These are phyloP conservation scores for Agonum fuliginosum DNA, from an alignment of 2,888 invertebrate species.

Conservation along the genomic window DNA sequence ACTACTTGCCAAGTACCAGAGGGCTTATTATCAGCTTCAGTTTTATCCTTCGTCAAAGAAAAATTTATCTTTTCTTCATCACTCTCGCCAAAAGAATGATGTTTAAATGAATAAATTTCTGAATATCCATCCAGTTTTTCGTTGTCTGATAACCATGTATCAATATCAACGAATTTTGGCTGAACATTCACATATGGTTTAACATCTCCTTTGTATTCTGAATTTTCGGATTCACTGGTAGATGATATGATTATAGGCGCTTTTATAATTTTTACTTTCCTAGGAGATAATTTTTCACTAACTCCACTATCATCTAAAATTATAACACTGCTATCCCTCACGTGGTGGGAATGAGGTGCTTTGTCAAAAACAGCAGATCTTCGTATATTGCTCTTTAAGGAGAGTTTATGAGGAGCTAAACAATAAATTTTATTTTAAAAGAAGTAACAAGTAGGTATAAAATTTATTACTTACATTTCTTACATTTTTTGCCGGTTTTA, in stretches of 20 bases:
- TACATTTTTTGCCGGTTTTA: constrained; percentile 64
- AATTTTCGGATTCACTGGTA: constrained; percentile 35
- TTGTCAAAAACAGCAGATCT: constrained; percentile 66
- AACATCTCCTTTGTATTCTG: constrained; percentile 4
- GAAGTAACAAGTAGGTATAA: background rate
- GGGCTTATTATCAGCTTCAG: constrained; percentile 5
- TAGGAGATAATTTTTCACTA: constrained; percentile 60
- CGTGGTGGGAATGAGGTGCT: constrained; percentile 53
- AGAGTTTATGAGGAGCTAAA: constrained; percentile 67
- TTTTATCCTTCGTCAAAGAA: constrained; percentile 1
- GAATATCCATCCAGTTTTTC: constrained; percentile 53
- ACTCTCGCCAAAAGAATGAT: constrained; percentile 46
- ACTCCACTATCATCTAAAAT: constrained; percentile 58
- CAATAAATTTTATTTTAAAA: constrained; percentile 30
- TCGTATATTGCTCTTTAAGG: constrained; percentile 67
- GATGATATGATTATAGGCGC: constrained; percentile 51
- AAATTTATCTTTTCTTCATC: constrained; percentile 44
- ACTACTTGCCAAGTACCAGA: constrained; percentile 49
- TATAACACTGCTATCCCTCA: constrained; percentile 53
- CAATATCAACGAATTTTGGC: constrained; percentile 45
- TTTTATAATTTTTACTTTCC: constrained; percentile 36
- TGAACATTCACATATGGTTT: constrained; percentile 24
- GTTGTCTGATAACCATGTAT: constrained; percentile 54
- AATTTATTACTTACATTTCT: constrained; percentile 54
- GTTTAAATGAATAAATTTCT: constrained; percentile 55